Conservation (phyloP, 1,140 invertebrate species). For the Augochlora pura region DNA sequence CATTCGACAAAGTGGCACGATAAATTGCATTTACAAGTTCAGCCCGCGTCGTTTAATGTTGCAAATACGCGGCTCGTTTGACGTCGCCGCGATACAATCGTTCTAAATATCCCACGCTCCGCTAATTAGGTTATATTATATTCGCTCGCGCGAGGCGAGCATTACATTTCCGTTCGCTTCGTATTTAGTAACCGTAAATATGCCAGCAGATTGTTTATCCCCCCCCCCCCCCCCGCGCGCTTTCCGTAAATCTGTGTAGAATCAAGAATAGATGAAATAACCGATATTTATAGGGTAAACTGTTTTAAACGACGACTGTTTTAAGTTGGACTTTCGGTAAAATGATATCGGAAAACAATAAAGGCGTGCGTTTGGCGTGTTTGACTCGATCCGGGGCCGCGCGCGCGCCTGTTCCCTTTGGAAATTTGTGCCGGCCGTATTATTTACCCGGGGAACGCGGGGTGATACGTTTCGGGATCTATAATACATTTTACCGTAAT, state of each 20-base stretch:
- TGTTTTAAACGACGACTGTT: neutral
- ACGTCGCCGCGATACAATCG: too few species aligned
- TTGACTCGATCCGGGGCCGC: neutral
- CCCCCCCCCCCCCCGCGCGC: too few species aligned
- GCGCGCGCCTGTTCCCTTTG: neutral
- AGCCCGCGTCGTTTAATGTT: too few species aligned
- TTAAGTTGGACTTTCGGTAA: neutral
- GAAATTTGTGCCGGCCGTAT: neutral
- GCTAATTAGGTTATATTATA: too few species aligned
- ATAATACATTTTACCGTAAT: neutral
- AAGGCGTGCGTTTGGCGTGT: neutral
- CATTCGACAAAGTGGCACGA: too few species aligned
- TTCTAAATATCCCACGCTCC: too few species aligned
- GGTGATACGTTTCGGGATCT: neutral
- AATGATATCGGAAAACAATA: conserved; percentile 14
- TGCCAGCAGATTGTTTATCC: neutral
- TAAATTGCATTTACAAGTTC: too few species aligned
- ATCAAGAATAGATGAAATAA: neutral
- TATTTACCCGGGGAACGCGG: neutral
- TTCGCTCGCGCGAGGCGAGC: too few species aligned
- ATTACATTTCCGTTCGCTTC: neutral
- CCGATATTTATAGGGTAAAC: neutral
- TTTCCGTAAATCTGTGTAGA: neutral
- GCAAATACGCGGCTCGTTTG: too few species aligned
- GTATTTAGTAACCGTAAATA: neutral